Percentiles rank a stretch among this genome's conserved stretches.
phyloP scores from a whole-genome alignment of 2,888 invertebrate genomes.

The Allophyes oxyacanthae region DNA sequence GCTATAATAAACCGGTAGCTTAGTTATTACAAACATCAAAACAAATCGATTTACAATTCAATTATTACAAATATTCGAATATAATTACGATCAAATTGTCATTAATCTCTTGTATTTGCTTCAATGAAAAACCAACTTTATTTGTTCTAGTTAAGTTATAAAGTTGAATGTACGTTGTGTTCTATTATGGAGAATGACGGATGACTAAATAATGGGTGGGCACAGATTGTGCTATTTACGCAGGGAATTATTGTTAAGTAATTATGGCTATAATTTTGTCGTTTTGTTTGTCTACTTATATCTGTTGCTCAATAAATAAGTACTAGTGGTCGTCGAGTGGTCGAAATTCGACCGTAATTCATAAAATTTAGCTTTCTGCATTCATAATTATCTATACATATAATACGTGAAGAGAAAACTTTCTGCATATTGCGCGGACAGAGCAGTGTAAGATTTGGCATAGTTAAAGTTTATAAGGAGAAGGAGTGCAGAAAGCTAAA shows the following conservation, averaged over 20 bases:
- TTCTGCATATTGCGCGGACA: no score
- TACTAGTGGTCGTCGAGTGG: no score
- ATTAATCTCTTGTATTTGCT: slow-evolving; percentile 21
- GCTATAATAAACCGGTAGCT: no score
- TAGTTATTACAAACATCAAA: slow-evolving; percentile 20
- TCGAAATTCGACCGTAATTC: no score
- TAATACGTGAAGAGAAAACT: no score
- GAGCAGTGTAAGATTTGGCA: no score
- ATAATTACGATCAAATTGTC: slow-evolving; percentile 47
- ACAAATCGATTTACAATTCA: slow-evolving; percentile 40
- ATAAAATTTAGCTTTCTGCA: no score
- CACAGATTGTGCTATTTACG: slow-evolving; percentile 38
- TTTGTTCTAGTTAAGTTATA: not conserved
- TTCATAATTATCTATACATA: no score
- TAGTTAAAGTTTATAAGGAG: no score
- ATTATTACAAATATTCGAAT: slow-evolving; percentile 33
- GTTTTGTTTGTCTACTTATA: slow-evolving; percentile 36
- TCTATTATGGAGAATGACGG: slow-evolving; percentile 47
- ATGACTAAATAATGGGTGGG: slow-evolving; percentile 49
- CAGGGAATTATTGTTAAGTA: slow-evolving; percentile 47
- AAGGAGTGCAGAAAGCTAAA: no score
- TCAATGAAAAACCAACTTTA: slow-evolving; percentile 19
- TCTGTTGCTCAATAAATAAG: slow-evolving; percentile 16
- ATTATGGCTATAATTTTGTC: slow-evolving; percentile 50
- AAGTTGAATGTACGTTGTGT: slow-evolving; percentile 4